A percentile compares a stretch with the other conserved stretches of the same genome.
Conservation (phyloP, 2,797 vertebrate species). For the Brachyrhaphis roseni region DNA sequence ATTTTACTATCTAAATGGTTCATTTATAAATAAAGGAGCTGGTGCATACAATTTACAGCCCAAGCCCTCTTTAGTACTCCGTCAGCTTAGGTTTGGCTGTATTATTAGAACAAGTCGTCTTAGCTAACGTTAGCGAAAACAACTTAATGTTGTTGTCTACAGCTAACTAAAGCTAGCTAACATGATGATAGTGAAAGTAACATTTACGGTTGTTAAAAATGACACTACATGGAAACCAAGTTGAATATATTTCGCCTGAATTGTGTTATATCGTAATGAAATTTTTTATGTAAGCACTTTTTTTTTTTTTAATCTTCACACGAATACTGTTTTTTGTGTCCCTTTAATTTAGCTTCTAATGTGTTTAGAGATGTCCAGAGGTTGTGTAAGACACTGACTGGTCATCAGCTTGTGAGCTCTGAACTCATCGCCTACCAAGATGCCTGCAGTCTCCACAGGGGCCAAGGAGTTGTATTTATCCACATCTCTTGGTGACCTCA, state of each 20-base stretch:
- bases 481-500: conserved; percentile 93
- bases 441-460: conserved; percentile 92
- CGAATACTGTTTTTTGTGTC: not conserved
- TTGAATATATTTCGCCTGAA: not conserved
- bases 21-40: not conserved
- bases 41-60: accelerated
- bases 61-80: not conserved
- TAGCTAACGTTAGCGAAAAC: conserved; percentile 31
- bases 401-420: conserved; percentile 43
- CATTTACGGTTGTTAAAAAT: not conserved
- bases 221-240: not conserved
- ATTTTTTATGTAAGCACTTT: not conserved
- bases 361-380: conserved; percentile 50
- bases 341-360: not conserved
- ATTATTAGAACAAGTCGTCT: not conserved
- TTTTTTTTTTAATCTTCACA: not conserved
- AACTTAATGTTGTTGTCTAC: conserved; percentile 35
- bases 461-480: conserved; percentile 94
- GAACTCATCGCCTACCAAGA: conserved; percentile 69
- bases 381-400: conserved; percentile 47
- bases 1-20: not conserved
- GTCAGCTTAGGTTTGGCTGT: not conserved
- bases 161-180: conserved; percentile 9
- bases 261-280: not conserved
- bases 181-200: not conserved